phyloP scores from a whole-genome alignment of 2,797 vertebrate species.

The Carcharodon carcharias region DNA sequence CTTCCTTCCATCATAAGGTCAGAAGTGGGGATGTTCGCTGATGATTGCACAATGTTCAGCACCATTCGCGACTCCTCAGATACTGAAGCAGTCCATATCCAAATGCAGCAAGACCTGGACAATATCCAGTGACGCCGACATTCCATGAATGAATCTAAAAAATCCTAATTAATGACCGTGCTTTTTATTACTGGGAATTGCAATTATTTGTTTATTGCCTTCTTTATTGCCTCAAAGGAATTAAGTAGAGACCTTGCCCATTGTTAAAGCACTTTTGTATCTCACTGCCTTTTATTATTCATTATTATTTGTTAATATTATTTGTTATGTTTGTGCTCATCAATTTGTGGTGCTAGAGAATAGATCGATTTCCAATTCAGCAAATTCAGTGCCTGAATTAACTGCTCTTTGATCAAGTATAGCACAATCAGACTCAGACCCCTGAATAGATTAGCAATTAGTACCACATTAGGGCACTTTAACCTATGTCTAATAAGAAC shows the following conservation, averaged over 20 bases:
- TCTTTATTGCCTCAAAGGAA: not conserved
- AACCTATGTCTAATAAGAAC: not conserved
- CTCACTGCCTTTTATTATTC: not conserved
- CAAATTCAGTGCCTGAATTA: not conserved
- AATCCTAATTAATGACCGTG: not conserved
- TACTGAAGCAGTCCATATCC: no score
- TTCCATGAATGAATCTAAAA: not conserved
- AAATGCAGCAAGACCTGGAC: no score
- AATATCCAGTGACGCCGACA: no score
- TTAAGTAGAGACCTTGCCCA: not conserved
- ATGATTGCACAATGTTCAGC: no score
- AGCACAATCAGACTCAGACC: not conserved
- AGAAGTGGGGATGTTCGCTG: no score
- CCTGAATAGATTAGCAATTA: not conserved
- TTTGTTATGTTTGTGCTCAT: not conserved
- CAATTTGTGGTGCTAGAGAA: not conserved
- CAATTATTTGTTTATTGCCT: not conserved
- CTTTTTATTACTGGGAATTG: not conserved
- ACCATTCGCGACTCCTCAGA: no score
- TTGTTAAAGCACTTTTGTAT: not conserved
- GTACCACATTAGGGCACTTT: not conserved
- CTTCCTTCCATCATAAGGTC: no score
- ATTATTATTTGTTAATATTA: not conserved
- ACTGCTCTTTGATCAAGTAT: not conserved
- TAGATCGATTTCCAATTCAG: not conserved